A percentile compares a stretch with the other conserved stretches of the same genome.
These are phyloP conservation scores for Drosophila busckii DNA, from an alignment of 1,140 invertebrate species.

Conservation along the genomic window DNA sequence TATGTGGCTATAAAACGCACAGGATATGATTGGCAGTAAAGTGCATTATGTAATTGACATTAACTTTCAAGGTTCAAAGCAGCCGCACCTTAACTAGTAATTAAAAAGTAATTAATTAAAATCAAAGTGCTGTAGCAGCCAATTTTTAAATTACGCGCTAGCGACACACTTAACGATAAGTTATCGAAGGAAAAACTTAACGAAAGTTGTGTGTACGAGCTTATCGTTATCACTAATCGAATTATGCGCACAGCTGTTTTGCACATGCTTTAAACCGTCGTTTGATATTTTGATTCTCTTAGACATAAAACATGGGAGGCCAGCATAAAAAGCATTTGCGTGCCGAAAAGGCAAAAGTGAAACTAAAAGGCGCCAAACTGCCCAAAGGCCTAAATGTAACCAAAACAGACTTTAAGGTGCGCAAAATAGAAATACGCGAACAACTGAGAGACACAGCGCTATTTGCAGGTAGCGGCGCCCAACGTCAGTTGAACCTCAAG, in stretches of 20 bases:
- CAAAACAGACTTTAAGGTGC: constrained; percentile 91
- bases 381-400: constrained; percentile 91
- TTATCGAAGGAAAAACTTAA: neutral
- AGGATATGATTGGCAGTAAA: constrained; percentile 20
- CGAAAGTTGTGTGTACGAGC: too few relatives aligned
- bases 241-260: too few relatives aligned
- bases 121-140: neutral
- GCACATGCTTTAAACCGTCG: constrained; percentile 36
- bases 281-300: constrained; percentile 4
- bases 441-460: constrained; percentile 85
- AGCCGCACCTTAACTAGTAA: constrained; percentile 18
- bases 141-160: constrained; percentile 6
- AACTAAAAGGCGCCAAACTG: constrained; percentile 85
- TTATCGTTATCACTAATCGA: too few relatives aligned
- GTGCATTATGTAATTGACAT: constrained; percentile 16
- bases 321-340: constrained; percentile 86
- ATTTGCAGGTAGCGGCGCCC: constrained; percentile 80
- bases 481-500: constrained; percentile 87
- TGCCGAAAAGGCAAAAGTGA: constrained; percentile 88
- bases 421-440: constrained; percentile 89
- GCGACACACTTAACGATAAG: too few relatives aligned
- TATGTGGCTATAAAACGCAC: constrained; percentile 8
- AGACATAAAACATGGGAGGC: constrained; percentile 55
- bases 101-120: constrained; percentile 10
- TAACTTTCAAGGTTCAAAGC: constrained; percentile 3